A percentile compares a stretch with the other conserved stretches of the same genome.
Conservation (phyloP, 2,797 vertebrate genomes). For the Tapera naevia region DNA sequence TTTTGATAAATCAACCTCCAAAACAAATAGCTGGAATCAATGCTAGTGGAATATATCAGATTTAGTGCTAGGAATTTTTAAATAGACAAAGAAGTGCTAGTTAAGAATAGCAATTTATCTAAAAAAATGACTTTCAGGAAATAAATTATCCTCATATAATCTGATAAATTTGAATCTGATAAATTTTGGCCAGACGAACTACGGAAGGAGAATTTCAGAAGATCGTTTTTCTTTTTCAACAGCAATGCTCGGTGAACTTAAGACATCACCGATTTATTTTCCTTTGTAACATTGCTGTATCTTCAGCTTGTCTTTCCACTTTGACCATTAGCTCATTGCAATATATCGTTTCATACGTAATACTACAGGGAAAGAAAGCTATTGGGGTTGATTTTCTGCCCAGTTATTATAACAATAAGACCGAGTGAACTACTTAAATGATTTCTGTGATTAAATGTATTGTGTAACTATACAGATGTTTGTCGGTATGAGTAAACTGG, state of each 20-base stretch:
- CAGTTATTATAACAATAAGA: background rate
- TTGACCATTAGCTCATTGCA: background rate
- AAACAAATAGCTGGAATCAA: background rate
- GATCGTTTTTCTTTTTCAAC: background rate
- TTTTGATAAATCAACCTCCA: background rate
- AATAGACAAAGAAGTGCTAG: background rate
- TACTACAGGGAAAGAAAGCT: background rate
- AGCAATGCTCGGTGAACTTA: background rate
- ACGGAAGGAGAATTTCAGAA: background rate
- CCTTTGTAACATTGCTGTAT: background rate
- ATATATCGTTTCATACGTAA: slow-evolving; percentile 20
- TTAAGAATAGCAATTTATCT: background rate
- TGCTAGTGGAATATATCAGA: background rate
- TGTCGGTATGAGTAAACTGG: background rate
- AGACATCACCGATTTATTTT: slow-evolving; percentile 18
- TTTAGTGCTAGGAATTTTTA: background rate
- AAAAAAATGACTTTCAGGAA: background rate
- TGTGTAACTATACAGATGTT: background rate
- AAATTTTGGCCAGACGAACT: background rate
- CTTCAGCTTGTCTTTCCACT: slow-evolving; percentile 18
- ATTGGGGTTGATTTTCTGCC: slow-evolving; percentile 5
- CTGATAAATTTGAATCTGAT: background rate
- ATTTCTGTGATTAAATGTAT: background rate
- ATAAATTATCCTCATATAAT: background rate
- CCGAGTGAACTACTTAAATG: background rate